A percentile compares a stretch with the other conserved stretches of the same genome.
phyloP scores from a whole-genome alignment of 2,888 invertebrate genomes.

The Drosophila sordidula region DNA sequence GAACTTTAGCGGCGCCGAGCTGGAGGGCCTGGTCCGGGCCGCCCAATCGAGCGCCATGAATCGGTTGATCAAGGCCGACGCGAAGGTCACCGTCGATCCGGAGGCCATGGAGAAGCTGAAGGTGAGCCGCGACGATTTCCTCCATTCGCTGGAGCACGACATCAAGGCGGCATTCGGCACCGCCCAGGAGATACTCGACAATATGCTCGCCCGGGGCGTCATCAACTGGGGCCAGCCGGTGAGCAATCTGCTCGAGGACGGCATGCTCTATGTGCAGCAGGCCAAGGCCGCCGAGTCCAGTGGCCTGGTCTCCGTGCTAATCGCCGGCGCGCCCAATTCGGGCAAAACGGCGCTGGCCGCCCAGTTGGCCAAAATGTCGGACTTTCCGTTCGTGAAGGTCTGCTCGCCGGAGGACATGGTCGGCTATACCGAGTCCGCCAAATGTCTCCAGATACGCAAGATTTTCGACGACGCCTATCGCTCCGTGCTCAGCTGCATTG shows the following conservation, averaged over 20 bases:
- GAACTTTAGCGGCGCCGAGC: conserved; percentile 98
- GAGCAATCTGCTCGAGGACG: conserved; percentile 94
- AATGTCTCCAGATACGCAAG: conserved; percentile 97
- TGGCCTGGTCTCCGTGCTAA: conserved; percentile 94
- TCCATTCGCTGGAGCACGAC: conserved; percentile 96
- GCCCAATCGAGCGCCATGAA: conserved; percentile 99
- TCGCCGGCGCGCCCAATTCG: conserved; percentile 97
- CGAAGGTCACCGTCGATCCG: conserved; percentile 96
- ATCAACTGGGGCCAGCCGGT: conserved; percentile 97
- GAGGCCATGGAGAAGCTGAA: conserved; percentile 96
- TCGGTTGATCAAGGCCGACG: conserved; percentile 94
- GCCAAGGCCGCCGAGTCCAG: conserved; percentile 91
- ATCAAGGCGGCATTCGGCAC: conserved; percentile 98
- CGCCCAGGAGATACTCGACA: conserved; percentile 94
- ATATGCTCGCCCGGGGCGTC: conserved; percentile 94
- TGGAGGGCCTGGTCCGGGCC: conserved; percentile 97
- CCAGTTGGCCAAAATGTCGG: conserved; percentile 97
- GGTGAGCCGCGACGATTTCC: conserved; percentile 92
- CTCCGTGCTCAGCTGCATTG: conserved; percentile 96
- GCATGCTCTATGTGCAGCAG: conserved; percentile 95
- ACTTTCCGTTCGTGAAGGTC: conserved; percentile 99
- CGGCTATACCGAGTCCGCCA: conserved; percentile 97
- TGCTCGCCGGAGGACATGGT: conserved; percentile 98
- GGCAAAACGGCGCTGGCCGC: conserved; percentile 99
- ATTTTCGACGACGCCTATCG: conserved; percentile 99